These are phyloP conservation scores for Pleuronectes platessa DNA, from an alignment of 2,113 vertebrate genomes.

Conservation along the genomic window DNA sequence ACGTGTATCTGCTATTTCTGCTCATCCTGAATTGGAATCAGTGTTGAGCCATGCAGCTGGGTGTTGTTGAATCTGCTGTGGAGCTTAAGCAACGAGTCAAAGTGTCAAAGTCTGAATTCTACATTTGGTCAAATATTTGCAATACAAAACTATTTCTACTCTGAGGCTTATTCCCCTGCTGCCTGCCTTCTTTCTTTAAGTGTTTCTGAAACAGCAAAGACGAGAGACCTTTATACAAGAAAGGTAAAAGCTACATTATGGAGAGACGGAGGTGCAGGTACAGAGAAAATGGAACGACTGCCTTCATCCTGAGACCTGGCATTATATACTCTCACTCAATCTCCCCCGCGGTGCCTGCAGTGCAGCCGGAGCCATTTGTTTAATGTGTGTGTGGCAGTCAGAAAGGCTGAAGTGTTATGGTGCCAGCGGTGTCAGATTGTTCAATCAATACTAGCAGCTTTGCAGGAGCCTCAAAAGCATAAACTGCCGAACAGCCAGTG, in stretches of 20 bases:
- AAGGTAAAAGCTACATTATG: constrained; percentile 10
- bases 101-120: too few species aligned
- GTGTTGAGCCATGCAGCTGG: too few species aligned
- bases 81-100: too few species aligned
- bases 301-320: constrained; percentile 3
- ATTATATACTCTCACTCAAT: constrained; percentile 35
- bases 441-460: constrained; percentile 30
- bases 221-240: constrained; percentile 1
- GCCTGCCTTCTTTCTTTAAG: too few species aligned
- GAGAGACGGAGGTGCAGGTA: constrained; percentile 1
- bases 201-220: background rate
- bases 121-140: too few species aligned
- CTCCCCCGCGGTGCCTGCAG: constrained; percentile 30
- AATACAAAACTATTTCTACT: too few species aligned
- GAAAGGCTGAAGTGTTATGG: constrained; percentile 1
- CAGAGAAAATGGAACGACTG: constrained; percentile 17
- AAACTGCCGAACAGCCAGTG: constrained; percentile 18
- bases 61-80: too few species aligned
- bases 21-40: too few species aligned
- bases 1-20: too few species aligned
- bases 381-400: constrained; percentile 45
- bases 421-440: background rate
- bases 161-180: too few species aligned
- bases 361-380: constrained; percentile 47
- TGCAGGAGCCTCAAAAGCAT: background rate